Conservation (phyloP, 2,888 invertebrate species). For the Ceraclea dissimilis region DNA sequence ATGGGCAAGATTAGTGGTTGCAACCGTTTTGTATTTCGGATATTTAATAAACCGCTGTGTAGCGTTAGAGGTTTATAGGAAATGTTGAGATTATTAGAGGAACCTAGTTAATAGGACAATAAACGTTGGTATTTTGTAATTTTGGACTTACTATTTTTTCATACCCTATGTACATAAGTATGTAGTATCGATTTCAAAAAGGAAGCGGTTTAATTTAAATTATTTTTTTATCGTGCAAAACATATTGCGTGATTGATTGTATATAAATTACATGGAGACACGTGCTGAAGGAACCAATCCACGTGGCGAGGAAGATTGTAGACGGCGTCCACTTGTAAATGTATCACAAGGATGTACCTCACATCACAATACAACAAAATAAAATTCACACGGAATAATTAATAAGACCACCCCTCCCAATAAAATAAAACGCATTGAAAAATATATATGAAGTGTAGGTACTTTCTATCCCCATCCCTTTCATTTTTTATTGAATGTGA, state of each 20-base stretch:
- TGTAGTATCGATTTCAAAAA: too few species aligned
- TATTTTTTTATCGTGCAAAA: conserved; percentile 3
- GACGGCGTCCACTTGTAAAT: conserved; percentile 9
- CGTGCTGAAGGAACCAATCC: conserved; percentile 1
- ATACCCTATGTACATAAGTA: too few species aligned
- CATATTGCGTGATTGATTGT: conserved; percentile 13
- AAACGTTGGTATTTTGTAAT: too few species aligned
- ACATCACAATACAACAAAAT: conserved; percentile 6
- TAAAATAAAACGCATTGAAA: not conserved
- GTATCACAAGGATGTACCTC: conserved; percentile 2
- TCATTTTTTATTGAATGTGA: not conserved
- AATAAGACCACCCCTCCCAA: not conserved
- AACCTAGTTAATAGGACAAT: too few species aligned
- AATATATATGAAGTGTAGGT: not conserved
- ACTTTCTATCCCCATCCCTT: not conserved
- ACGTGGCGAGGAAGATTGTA: conserved; percentile 5
- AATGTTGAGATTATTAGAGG: too few species aligned
- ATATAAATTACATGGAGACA: conserved; percentile 13
- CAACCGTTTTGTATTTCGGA: too few species aligned
- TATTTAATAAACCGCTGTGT: too few species aligned
- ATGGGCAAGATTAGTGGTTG: too few species aligned
- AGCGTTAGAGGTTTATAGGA: too few species aligned
- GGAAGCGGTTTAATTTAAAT: not conserved
- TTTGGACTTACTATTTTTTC: too few species aligned
- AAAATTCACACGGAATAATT: conserved; percentile 12